Percentiles rank a stretch among this genome's conserved stretches.
Conservation (phyloP, 2,797 vertebrate genomes). For the Limosa lapponica region DNA sequence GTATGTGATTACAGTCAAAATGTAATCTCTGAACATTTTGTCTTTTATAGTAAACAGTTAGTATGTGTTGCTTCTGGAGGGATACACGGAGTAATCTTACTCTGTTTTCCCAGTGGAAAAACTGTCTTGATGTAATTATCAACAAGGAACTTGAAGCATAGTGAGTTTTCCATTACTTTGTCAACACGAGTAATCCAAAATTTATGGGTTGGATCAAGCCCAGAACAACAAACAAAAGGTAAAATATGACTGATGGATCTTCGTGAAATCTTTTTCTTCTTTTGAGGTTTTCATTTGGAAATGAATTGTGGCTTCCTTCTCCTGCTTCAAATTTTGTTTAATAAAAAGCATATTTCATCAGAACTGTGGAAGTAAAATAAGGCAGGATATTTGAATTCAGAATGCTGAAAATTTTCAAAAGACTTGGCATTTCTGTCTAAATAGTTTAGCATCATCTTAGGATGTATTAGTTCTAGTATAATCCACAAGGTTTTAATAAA, state of each 20-base stretch:
- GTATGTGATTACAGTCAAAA: background rate
- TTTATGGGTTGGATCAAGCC: conserved; percentile 41
- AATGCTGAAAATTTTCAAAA: conserved; percentile 45
- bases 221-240: conserved; percentile 54
- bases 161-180: conserved; percentile 58
- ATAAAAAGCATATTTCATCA: conserved; percentile 60
- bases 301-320: conserved; percentile 29
- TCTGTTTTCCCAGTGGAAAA: conserved; percentile 36
- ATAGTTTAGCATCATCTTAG: conserved; percentile 37
- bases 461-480: background rate
- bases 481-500: conserved; percentile 40
- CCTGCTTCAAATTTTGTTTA: conserved; percentile 46
- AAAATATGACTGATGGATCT: conserved; percentile 46
- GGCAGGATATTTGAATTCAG: conserved; percentile 34
- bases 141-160: conserved; percentile 42
- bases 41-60: conserved; percentile 42
- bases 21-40: conserved; percentile 16
- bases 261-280: conserved; percentile 4
- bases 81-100: background rate
- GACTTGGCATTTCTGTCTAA: conserved; percentile 43
- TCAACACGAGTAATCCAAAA: conserved; percentile 34
- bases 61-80: conserved; percentile 35
- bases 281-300: conserved; percentile 54
- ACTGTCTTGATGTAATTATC: conserved; percentile 50
- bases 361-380: conserved; percentile 23